Evolutionary conservation across 1,140 invertebrate genomes (phyloP).

Genomic region (Brachionus asplanchnoidis): DNA sequence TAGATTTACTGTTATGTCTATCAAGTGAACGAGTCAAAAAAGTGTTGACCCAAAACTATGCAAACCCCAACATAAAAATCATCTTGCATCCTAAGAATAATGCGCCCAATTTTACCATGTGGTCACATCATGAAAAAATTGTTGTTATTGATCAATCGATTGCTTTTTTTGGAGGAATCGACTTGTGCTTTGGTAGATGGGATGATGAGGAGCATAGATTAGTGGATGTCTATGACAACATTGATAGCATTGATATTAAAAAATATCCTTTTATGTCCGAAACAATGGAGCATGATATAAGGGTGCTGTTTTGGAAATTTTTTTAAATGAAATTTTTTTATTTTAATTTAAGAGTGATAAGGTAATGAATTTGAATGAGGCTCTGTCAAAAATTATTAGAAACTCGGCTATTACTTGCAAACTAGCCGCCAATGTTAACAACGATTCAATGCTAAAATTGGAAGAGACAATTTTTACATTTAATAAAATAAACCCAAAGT

Average conservation of each 20-base stretch:
- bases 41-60: constrained; percentile 59
- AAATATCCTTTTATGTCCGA: neutral
- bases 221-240: neutral
- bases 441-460: neutral
- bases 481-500: neutral
- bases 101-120: constrained; percentile 74
- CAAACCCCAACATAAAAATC: constrained; percentile 54
- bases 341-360: neutral
- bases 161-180: constrained; percentile 91
- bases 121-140: constrained; percentile 97
- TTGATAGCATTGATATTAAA: constrained; percentile 6
- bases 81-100: constrained; percentile 87
- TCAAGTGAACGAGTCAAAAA: constrained; percentile 91
- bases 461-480: neutral
- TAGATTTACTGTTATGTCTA: constrained; percentile 84
- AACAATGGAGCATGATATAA: neutral
- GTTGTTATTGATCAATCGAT: constrained; percentile 87
- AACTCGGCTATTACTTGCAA: neutral
- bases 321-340: neutral
- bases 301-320: neutral
- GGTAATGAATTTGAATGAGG: neutral
- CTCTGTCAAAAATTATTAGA: neutral
- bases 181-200: constrained; percentile 81
- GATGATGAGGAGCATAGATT: constrained; percentile 56
- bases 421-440: neutral